Evolutionary conservation across 1,140 invertebrate genomes (phyloP).

Genomic region (Manduca sexta): DNA sequence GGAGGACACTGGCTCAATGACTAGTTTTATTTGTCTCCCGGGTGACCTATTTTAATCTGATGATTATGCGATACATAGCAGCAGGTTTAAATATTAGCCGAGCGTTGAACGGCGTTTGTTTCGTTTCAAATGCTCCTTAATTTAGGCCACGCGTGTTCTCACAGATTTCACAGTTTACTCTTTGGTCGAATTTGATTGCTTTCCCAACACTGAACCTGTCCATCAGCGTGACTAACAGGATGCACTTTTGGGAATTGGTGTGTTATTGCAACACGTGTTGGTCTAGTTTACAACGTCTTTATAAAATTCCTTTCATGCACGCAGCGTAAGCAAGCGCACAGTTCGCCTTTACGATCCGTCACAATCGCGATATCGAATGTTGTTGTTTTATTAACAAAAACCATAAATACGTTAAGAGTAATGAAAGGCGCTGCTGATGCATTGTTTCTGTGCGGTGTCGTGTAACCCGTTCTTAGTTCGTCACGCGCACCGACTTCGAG

Average conservation of each 20-base stretch:
- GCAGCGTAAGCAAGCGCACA: background rate
- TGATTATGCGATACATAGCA: slow-evolving; percentile 32
- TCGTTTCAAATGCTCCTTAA: slow-evolving; percentile 5
- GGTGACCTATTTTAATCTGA: slow-evolving; percentile 44
- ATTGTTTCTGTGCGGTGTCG: slow-evolving; percentile 46
- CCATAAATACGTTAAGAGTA: slow-evolving; percentile 27
- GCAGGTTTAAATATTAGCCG: slow-evolving; percentile 20
- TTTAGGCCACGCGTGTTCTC: slow-evolving; percentile 23
- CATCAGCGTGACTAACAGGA: slow-evolving; percentile 9
- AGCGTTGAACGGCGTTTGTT: slow-evolving; percentile 13
- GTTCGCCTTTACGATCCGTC: background rate
- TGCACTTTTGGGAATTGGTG: slow-evolving; percentile 11
- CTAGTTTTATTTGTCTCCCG: slow-evolving; percentile 33
- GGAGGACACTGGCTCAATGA: slow-evolving; percentile 24
- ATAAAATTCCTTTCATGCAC: slow-evolving; percentile 5
- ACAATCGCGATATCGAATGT: background rate
- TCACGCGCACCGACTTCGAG: slow-evolving; percentile 49
- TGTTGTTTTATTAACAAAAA: slow-evolving; percentile 6
- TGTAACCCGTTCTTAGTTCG: slow-evolving; percentile 48
- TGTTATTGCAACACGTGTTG: slow-evolving; percentile 15
- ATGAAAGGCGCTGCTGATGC: slow-evolving; percentile 43
- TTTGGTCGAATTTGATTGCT: slow-evolving; percentile 16
- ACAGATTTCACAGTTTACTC: slow-evolving; percentile 28
- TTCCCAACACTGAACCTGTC: slow-evolving; percentile 12
- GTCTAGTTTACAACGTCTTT: slow-evolving; percentile 10